Evolutionary conservation across 2,797 vertebrate genomes (phyloP).

Genomic region (Myotis daubentonii): DNA sequence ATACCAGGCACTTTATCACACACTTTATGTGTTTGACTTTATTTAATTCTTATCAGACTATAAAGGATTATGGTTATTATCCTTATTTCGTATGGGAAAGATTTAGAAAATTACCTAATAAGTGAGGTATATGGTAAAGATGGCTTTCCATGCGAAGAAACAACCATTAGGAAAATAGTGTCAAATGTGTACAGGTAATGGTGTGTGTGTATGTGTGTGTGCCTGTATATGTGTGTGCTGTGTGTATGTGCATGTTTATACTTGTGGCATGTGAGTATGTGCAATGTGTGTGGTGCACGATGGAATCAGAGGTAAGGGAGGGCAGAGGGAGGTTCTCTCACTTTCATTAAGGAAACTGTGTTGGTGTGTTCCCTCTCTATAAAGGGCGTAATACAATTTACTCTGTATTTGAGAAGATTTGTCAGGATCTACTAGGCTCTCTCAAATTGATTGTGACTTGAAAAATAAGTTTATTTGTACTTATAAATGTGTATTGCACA

Average conservation of each 20-base stretch:
- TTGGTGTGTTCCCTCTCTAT: neutral
- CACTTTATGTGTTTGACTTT: neutral
- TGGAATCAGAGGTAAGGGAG: neutral
- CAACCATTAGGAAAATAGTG: neutral
- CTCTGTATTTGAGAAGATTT: neutral
- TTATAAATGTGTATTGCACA: neutral
- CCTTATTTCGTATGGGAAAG: neutral
- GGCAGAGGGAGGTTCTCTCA: neutral
- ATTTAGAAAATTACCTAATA: neutral
- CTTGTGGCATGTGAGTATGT: neutral
- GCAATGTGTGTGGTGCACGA: neutral
- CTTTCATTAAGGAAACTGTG: neutral
- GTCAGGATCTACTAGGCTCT: neutral
- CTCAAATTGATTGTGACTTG: neutral
- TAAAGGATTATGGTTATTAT: neutral
- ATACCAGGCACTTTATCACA: neutral
- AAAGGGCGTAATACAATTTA: neutral
- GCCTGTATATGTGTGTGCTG: neutral
- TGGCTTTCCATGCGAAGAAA: conserved; percentile 11
- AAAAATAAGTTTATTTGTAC: neutral
- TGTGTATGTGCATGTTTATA: neutral
- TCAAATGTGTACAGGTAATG: neutral
- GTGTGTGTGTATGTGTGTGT: neutral
- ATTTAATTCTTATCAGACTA: neutral
- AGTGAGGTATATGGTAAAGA: neutral